phyloP scores from a whole-genome alignment of 2,797 vertebrate species.

The Taenioides sp. region DNA sequence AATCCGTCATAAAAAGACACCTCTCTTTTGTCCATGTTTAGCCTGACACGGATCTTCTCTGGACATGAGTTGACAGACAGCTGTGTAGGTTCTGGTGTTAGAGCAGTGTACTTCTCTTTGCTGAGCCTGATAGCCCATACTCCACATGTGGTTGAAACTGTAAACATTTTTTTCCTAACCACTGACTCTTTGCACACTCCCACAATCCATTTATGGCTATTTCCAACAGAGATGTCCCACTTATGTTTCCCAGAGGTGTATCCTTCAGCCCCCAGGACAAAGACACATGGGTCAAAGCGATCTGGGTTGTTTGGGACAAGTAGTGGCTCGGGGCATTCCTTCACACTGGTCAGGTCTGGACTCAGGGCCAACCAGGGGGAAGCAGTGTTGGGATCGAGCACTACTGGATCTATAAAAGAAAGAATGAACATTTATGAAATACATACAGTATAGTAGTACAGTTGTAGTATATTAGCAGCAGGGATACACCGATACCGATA shows the following conservation, averaged over 20 bases:
- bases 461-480: not conserved
- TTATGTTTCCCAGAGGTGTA: slow-evolving; percentile 73
- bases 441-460: not conserved
- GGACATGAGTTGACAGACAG: slow-evolving; percentile 66
- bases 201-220: slow-evolving; percentile 80
- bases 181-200: slow-evolving; percentile 78
- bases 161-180: slow-evolving; percentile 73
- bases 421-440: not conserved
- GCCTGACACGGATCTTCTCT: slow-evolving; percentile 73
- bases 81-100: slow-evolving; percentile 57
- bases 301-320: slow-evolving; percentile 51
- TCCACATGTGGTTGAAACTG: slow-evolving; percentile 67
- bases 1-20: slow-evolving; percentile 79
- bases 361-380: slow-evolving; percentile 79
- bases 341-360: slow-evolving; percentile 66
- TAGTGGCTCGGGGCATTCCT: slow-evolving; percentile 58
- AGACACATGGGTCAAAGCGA: slow-evolving; percentile 77
- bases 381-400: slow-evolving; percentile 71
- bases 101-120: slow-evolving; percentile 72
- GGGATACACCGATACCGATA: no score
- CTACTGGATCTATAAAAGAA: slow-evolving; percentile 68
- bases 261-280: slow-evolving; percentile 72
- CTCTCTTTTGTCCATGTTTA: slow-evolving; percentile 78
- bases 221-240: slow-evolving; percentile 82
- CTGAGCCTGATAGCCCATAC: slow-evolving; percentile 76